Conservation (phyloP, 2,888 invertebrate species). For the Eristalis tenax region DNA sequence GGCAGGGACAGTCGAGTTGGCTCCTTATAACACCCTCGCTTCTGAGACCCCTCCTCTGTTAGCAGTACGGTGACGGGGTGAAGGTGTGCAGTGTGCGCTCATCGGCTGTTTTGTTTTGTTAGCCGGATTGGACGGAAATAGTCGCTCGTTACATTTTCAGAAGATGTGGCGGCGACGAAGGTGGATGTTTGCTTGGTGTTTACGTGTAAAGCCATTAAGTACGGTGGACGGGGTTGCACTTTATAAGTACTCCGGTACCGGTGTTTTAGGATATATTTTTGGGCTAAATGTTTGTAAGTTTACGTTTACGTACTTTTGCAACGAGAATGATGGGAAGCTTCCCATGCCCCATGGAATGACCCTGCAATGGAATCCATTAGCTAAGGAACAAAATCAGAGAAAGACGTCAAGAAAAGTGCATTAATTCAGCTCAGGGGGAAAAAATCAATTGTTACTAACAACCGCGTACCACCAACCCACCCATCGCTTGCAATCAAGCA, state of each 20-base stretch:
- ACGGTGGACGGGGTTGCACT: background rate
- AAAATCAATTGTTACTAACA: background rate
- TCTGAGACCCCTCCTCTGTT: background rate
- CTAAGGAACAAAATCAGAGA: background rate
- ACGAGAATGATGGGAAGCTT: no score
- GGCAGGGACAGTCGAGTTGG: background rate
- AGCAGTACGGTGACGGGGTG: background rate
- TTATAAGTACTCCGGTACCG: background rate
- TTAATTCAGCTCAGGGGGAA: background rate
- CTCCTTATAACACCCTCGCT: background rate
- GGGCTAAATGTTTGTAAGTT: slow-evolving; percentile 24
- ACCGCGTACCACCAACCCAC: background rate
- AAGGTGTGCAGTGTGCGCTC: slow-evolving; percentile 3
- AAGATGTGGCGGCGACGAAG: background rate
- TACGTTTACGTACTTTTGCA: no score
- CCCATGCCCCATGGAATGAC: no score
- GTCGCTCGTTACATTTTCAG: background rate
- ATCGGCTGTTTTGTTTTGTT: slow-evolving; percentile 56
- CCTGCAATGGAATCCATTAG: no score
- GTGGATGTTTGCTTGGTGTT: background rate
- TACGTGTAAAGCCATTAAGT: slow-evolving; percentile 19
- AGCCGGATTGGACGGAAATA: slow-evolving; percentile 24
- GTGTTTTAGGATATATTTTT: slow-evolving; percentile 24
- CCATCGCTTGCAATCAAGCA: background rate
- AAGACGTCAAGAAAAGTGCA: background rate